Evolutionary conservation across 2,113 vertebrate genomes (phyloP).

Genomic region (Xenopus tropicalis): DNA sequence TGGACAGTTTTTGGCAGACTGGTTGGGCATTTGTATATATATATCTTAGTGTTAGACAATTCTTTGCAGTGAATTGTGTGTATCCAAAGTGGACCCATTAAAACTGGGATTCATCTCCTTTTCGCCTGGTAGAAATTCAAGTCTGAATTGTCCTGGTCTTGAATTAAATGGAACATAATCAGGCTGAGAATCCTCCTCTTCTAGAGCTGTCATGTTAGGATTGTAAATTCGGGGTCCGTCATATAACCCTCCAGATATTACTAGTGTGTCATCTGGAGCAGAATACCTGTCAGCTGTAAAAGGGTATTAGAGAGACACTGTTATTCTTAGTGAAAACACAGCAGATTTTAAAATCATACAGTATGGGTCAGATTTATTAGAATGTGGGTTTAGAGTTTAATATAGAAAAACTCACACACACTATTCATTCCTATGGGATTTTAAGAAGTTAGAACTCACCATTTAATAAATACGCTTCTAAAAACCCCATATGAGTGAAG

Average conservation of each 20-base stretch:
- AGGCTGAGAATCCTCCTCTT: conserved; percentile 47
- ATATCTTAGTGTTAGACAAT: conserved; percentile 16
- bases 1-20: no score
- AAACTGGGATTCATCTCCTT: conserved; percentile 21
- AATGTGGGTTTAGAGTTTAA: no score
- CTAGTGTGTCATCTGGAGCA: conserved; percentile 59
- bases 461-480: no score
- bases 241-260: conserved; percentile 69
- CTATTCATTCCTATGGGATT: no score
- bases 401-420: no score
- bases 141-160: conserved; percentile 52
- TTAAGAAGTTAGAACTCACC: no score
- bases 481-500: no score
- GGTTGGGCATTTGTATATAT: no score
- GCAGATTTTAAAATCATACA: no score
- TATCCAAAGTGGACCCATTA: neutral
- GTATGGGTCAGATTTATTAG: no score
- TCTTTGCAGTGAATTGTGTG: conserved; percentile 2
- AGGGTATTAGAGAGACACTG: neutral
- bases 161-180: conserved; percentile 43
- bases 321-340: no score
- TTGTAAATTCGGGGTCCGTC: conserved; percentile 58
- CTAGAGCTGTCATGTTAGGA: conserved; percentile 47
- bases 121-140: conserved; percentile 60
- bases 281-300: conserved; percentile 54